Percentiles rank a stretch among this genome's conserved stretches.
Conservation (phyloP, 2,888 invertebrate genomes). For the Hoplodrina ambigua region DNA sequence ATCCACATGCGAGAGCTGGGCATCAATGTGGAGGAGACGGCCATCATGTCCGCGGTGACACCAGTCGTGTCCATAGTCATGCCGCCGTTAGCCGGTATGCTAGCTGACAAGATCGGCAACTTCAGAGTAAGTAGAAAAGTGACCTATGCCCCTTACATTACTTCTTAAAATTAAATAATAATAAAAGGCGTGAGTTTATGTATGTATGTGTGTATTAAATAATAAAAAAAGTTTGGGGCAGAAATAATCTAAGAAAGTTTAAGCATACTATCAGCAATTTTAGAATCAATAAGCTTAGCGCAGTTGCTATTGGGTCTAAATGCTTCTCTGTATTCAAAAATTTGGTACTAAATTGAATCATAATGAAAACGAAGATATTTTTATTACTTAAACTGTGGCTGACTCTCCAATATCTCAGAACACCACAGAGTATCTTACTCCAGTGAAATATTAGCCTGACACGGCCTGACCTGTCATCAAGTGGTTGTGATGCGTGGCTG, state of each 20-base stretch:
- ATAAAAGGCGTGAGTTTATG: too few relatives aligned
- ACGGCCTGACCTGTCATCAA: constrained; percentile 9
- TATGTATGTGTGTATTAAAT: too few relatives aligned
- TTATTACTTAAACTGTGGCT: too few relatives aligned
- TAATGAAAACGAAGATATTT: too few relatives aligned
- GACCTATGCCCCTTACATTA: not conserved
- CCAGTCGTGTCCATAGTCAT: constrained; percentile 94
- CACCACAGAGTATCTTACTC: not conserved
- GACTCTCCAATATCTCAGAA: not conserved
- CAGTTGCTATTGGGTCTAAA: too few relatives aligned
- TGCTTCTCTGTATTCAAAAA: too few relatives aligned
- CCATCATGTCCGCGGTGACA: constrained; percentile 94
- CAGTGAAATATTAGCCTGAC: constrained; percentile 5
- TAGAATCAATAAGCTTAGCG: too few relatives aligned
- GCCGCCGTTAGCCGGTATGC: constrained; percentile 94
- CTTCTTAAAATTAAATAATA: too few relatives aligned
- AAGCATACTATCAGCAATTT: too few relatives aligned
- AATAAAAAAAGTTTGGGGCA: too few relatives aligned
- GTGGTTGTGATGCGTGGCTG: constrained; percentile 16
- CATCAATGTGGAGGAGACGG: constrained; percentile 94
- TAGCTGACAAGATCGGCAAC: constrained; percentile 95
- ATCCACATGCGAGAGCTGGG: constrained; percentile 95
- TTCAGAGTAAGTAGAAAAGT: constrained; percentile 90
- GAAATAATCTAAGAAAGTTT: not conserved
- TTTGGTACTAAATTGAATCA: too few relatives aligned